Base-by-base conservation (phyloP, 2,888 invertebrate genomes). In the Helicoverpa assulta region DNA sequence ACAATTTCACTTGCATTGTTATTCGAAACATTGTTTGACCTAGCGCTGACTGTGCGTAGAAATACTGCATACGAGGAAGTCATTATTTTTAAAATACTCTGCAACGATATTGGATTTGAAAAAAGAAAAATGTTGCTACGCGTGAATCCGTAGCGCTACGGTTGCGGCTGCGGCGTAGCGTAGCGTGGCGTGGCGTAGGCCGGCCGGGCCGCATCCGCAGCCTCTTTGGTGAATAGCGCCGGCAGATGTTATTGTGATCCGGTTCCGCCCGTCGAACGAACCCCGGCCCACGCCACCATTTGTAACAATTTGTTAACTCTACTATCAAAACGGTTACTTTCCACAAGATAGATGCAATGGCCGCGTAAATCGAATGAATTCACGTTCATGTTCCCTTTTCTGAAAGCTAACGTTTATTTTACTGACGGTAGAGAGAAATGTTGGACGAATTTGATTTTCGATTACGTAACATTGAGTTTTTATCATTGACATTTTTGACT, bases 291-390 rank as follows among this genome's bases (percentile, higher is more conserved):
- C 73, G 65, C 70, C 80, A 77, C 86, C 83, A 90, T 92, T 90
- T 89, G 89, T 91, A 88, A 89, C 89, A 90, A 90, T 91, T 91
- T 92, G 91, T 87, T 83, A 80, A 85, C 76, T 84, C 73, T 58
- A 66, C 76, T 73, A 82, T 80, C 73, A 70, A 70, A 76, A 76
- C 68, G 76, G 83, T 73, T 77, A 82, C 76, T 72, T 77, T 71
- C 69, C 76, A 75, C 70, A 76, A 83, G 74, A 85, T 70, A 85
- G 70, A 82, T 84, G 83, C 85, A 82, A 75, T 78, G 65, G 53
- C 72, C 63, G 65, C 63, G 65, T 58, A 70, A 84, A 84, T 83
- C 70, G 69, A 76, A 82, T 84, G 69, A 76, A 82, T 82, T 73
- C 71, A 75, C 67, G 62, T 70, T 79, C 72, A 70, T 69, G 60